Conservation (phyloP, 2,888 invertebrate genomes). For the Caenorhabditis sp. region DNA sequence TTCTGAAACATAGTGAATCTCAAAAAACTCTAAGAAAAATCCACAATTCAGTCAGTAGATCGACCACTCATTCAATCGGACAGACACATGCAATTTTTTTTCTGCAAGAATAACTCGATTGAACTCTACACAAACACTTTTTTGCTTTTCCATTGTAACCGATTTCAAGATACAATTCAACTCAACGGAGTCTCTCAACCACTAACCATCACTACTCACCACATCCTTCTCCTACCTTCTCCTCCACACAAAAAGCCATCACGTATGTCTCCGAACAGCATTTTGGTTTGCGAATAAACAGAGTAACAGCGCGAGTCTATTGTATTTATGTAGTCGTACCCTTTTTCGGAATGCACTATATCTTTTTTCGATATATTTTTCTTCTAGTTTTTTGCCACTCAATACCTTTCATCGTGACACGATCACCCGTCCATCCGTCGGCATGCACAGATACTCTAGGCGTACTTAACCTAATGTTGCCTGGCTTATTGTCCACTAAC, state of each 20-base stretch:
- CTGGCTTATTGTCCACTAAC: constrained; percentile 43
- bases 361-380: constrained; percentile 17
- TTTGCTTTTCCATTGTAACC: constrained; percentile 58
- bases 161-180: constrained; percentile 72
- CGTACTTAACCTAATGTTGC: constrained; percentile 18
- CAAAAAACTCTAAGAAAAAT: not conserved
- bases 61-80: constrained; percentile 62
- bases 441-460: constrained; percentile 25
- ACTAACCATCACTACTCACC: constrained; percentile 62
- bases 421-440: constrained; percentile 33
- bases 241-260: constrained; percentile 41
- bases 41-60: not conserved
- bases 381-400: not conserved
- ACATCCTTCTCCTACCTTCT: constrained; percentile 44
- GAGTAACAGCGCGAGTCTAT: constrained; percentile 40
- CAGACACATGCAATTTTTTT: constrained; percentile 35
- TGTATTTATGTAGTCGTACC: constrained; percentile 57
- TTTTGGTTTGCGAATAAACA: constrained; percentile 30
- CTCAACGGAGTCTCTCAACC: constrained; percentile 72
- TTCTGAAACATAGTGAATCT: not conserved
- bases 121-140: constrained; percentile 13
- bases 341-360: constrained; percentile 19
- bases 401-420: constrained; percentile 18
- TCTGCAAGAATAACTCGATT: constrained; percentile 28
- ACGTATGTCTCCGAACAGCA: constrained; percentile 63